Conservation (phyloP, 2,797 vertebrate species). For the Fratercula arctica region DNA sequence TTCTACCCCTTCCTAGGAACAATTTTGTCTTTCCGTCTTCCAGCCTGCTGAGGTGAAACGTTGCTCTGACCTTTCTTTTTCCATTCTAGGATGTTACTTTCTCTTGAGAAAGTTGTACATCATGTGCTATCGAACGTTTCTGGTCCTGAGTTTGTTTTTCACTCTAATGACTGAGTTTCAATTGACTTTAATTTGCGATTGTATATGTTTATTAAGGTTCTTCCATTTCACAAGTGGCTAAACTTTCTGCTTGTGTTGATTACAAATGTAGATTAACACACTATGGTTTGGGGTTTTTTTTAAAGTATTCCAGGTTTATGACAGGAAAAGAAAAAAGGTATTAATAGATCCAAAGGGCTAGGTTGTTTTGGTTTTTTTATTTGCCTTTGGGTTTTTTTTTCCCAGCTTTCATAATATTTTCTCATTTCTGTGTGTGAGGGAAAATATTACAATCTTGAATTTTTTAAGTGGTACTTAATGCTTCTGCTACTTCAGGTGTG, state of each 20-base stretch:
- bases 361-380: background rate
- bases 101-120: background rate
- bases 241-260: background rate
- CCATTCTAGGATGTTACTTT: background rate
- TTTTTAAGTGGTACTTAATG: constrained; percentile 48
- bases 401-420: constrained; percentile 38
- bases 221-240: background rate
- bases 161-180: background rate
- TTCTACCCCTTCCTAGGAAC: background rate
- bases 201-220: background rate
- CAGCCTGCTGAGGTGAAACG: background rate
- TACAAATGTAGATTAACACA: background rate
- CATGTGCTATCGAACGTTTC: background rate
- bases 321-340: background rate
- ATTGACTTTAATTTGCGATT: background rate
- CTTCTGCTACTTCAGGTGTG: constrained; percentile 45
- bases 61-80: background rate
- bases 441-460: constrained; percentile 58
- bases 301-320: background rate
- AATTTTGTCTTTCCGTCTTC: background rate
- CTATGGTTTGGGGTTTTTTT: background rate
- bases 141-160: background rate
- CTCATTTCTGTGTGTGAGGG: background rate
- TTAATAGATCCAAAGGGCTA: background rate
- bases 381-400: background rate